Conservation (phyloP, 2,888 invertebrate species). For the Microctonus brassicae region DNA sequence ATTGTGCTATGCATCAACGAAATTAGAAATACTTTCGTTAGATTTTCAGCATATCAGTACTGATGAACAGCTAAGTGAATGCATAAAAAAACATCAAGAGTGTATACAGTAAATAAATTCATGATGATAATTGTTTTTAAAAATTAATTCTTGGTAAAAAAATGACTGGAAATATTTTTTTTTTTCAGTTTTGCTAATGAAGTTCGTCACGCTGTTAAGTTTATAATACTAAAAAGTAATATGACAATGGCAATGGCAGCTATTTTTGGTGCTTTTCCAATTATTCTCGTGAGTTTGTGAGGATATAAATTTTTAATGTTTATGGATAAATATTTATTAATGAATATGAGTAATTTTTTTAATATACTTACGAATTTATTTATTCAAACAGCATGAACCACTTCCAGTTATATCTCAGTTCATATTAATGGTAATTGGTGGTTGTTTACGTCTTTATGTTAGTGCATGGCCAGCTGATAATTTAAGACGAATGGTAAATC, state of each 20-base stretch:
- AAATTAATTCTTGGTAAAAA: background rate
- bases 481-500: background rate
- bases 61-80: constrained; percentile 41
- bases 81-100: constrained; percentile 50
- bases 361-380: background rate
- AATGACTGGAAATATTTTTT: background rate
- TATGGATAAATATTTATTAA: background rate
- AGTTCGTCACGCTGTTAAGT: constrained; percentile 44
- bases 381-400: constrained; percentile 36
- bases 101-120: constrained; percentile 46
- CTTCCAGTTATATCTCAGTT: constrained; percentile 42
- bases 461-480: constrained; percentile 44
- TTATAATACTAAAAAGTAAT: constrained; percentile 56
- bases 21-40: constrained; percentile 52
- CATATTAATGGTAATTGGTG: constrained; percentile 25
- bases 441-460: constrained; percentile 39
- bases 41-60: constrained; percentile 38
- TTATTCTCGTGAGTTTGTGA: constrained; percentile 52
- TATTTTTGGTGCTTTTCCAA: constrained; percentile 54
- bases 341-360: background rate
- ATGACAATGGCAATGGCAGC: constrained; percentile 53
- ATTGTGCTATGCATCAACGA: constrained; percentile 53
- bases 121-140: background rate
- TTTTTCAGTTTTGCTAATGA: constrained; percentile 48
- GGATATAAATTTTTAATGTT: background rate